Evolutionary conservation across 2,888 invertebrate species (phyloP), one percentile per base, ranked within the genome.

Genomic region (Phasia obesa): DNA sequence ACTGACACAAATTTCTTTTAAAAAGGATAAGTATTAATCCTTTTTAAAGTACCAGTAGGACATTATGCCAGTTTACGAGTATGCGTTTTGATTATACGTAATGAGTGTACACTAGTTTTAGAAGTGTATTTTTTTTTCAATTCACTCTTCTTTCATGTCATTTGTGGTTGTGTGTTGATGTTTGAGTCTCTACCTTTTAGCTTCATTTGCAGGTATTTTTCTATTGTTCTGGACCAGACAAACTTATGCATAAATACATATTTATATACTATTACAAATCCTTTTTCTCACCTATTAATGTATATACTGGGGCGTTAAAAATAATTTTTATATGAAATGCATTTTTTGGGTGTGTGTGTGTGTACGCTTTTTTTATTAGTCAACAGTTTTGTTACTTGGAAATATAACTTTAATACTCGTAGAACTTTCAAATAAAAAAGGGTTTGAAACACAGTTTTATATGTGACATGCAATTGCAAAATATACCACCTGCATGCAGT

Each of bases 191-290:
- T n/a, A n/a, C n/a, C n/a, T 35, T 9, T 81, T 21, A 67, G 67
- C 42, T 81, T 76, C 57, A 76, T 81, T 71, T 77, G 67, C 53
- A 55, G 71, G 71, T 76, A 73, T 73, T 77, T n/a, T n/a, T 73
- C 77, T 77, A 77, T 81, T 81, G 76, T 77, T 77, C 31, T 62
- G 57, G 55, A 49, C 55, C 55, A 65, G 64, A 77, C 55, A n/a
- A n/a, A n/a, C n/a, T 73, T 23, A 15, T 1, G 13, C 11, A 1
- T 4, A 21, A 21, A 49, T 49, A 53, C 4, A 44, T 17, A 5
- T 44, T 60, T 11, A 17, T 19, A 62, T 44, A 53, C 53, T 15
- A 67, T 47, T 42, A 19, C 21, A 64, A 42, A 27, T 38, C n/a
- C 42, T 19, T 59, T 9, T 62, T 1, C 17, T 25, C 47, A 27